Base-by-base conservation (phyloP, 1,140 invertebrate genomes). In the Zaprionus tsacasi region DNA sequence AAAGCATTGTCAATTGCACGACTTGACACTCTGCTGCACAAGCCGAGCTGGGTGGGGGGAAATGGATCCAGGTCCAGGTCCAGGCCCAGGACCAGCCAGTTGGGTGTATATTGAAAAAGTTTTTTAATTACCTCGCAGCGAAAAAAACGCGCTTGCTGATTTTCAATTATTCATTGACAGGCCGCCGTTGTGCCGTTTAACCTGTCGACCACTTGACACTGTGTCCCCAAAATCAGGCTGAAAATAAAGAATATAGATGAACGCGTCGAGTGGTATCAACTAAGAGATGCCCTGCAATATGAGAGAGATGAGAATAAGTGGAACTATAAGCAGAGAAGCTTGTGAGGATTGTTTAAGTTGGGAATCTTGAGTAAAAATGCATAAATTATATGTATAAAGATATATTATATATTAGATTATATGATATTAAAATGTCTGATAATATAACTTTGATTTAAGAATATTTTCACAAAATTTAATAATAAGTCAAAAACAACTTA, bases 131-230 rank as follows among this genome's bases (percentile, higher is more conserved):
- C 85, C 83, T 54, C 61, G 61, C 52, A 71, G 61, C 55, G 69
- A 38, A 77, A 77, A 56, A 60, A 57, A 57, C 57, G 48, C 75
- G 55, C 40, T 36, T 65, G 80, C 78, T 64, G 77, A 78, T 76
- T 83, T 88, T 88, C 85, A 88, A 88, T 88, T 88, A 88, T 82
- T 78, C 79, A 88, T 83, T 88, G 83, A 88, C 77, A 81, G 61
- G 27, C 64, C 59, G 55, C 64, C 85, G 70, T 50, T 69, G 36
- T 78, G 73, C 64, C 81, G 58, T 65, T 89, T 89, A 88, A 81
- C 85, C 85, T 88, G 85, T 89, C 83, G 54, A 65, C 61, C 70
- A 59, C 77, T 88, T 83, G 82, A 80, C 82, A 82, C 73, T 55
- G 35, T 58, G 67, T 43, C 27, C 8, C 54, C 25, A 54, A 35